A percentile compares a stretch with the other conserved stretches of the same genome.
Evolutionary conservation across 2,113 vertebrate species (phyloP).

Genomic region (Bujurquina vittata): DNA sequence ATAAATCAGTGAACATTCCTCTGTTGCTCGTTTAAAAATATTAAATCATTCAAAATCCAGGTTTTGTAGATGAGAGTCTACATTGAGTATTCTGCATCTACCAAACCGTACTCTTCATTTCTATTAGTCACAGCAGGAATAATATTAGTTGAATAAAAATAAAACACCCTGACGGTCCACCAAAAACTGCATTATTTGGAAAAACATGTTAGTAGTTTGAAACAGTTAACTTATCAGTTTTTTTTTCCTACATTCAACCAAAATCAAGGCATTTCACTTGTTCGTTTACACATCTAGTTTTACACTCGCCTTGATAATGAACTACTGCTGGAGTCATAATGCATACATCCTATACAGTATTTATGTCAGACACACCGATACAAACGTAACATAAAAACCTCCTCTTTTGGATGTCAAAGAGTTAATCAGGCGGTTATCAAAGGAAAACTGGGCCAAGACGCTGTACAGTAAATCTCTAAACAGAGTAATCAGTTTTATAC

Average conservation of each 20-base stretch:
- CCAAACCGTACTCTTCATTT: conserved; percentile 45
- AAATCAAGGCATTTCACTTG: conserved; percentile 60
- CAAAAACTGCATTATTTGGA: conserved; percentile 43
- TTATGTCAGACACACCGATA: conserved; percentile 60
- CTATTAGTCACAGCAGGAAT: conserved; percentile 53
- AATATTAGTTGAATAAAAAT: conserved; percentile 40
- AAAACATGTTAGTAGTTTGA: conserved; percentile 46
- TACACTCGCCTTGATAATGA: conserved; percentile 39
- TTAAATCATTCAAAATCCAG: conserved; percentile 18
- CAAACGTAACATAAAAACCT: conserved; percentile 63
- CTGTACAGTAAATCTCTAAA: conserved; percentile 62
- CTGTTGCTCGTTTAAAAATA: conserved; percentile 29
- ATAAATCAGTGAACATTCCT: conserved; percentile 54
- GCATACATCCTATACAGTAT: conserved; percentile 51
- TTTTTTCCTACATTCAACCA: conserved; percentile 72
- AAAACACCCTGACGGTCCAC: conserved; percentile 23
- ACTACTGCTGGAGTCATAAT: conserved; percentile 52
- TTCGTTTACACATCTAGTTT: conserved; percentile 41
- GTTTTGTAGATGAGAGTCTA: conserved; percentile 33
- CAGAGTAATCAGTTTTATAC: conserved; percentile 58
- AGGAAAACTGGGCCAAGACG: conserved; percentile 49
- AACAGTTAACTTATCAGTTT: conserved; percentile 29
- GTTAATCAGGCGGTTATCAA: conserved; percentile 47
- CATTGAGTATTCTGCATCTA: conserved; percentile 8
- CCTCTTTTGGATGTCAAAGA: conserved; percentile 38